Evolutionary conservation across 2,797 vertebrate species (phyloP), one percentile per base, ranked within the genome.

Genomic region (Octomys mimax): DNA sequence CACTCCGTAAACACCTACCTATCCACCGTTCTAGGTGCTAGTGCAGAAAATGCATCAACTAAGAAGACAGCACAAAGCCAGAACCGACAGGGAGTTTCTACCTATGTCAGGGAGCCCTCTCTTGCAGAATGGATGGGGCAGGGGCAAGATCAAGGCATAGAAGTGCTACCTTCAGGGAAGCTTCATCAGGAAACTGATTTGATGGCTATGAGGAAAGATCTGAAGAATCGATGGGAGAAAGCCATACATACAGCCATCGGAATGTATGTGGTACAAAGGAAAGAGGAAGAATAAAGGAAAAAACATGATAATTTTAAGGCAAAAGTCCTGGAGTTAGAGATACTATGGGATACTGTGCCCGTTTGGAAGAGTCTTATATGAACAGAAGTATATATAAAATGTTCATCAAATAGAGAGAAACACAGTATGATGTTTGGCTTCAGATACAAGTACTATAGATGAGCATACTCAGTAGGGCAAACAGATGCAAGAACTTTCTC

Each of bases 1-100:
- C 82, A 88, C n/a, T 87, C 31, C 75, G 77, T 73, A 93, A 70
- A 61, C 36, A 71, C 71, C 71, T 71, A 83, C 28, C 31, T 91
- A n/a, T 71, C 46, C 9, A 61, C 2, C 52, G 1, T 62, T 92
- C 2, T 33, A 24, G 33, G 33, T 83, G 26, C 16, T 85, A 9
- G 6, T 46, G 10, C 61, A 73, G 31, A 71, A 95, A 87, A 82
- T 8, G 1, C 5, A 64, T 18, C 12, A 81, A 12, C 49, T 87
- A 87, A 54, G 46, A 46, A 49, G 36, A 71, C n/a, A 19, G 54
- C 6, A 70, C 28, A 81, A 78, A 54, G 1, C 6, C 9, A 18
- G 12, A 68, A 39, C 1, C 59, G 3, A 39, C 46, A 28, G 28
- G 54, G 2, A 71, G 3, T 42, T 79, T 46, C 10, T 59, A 28